phyloP scores from a whole-genome alignment of 2,888 invertebrate genomes.

The Seira ritae region DNA sequence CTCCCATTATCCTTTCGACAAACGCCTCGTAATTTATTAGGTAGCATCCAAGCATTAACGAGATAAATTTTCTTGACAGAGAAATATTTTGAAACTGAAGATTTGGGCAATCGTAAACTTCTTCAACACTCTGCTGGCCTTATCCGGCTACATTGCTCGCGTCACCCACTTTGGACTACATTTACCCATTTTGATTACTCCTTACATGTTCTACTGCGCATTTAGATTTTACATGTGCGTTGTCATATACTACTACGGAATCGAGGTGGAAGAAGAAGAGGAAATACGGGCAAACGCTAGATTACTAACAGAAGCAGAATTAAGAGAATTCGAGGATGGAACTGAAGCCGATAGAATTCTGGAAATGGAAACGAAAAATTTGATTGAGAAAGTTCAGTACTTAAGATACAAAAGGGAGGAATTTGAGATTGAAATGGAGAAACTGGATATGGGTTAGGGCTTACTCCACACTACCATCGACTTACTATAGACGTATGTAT shows the following conservation, averaged over 20 bases:
- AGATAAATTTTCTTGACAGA: conserved; percentile 6
- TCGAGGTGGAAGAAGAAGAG: conserved; percentile 43
- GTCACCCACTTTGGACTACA: conserved; percentile 51
- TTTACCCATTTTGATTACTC: conserved; percentile 26
- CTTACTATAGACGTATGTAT: not conserved
- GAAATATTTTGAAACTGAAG: conserved; percentile 30
- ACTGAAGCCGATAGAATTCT: not conserved
- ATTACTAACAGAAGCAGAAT: conserved; percentile 50
- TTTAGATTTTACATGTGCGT: conserved; percentile 55
- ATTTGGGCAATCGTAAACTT: conserved; percentile 39
- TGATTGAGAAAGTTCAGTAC: conserved; percentile 53
- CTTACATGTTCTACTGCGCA: conserved; percentile 48
- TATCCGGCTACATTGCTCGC: conserved; percentile 44
- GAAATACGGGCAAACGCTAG: conserved; percentile 33
- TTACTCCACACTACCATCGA: not conserved
- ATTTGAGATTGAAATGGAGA: conserved; percentile 40
- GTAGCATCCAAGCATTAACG: no score
- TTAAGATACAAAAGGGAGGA: conserved; percentile 51
- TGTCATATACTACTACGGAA: conserved; percentile 46
- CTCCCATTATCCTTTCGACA: no score
- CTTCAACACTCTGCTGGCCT: conserved; percentile 26
- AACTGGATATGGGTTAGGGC: conserved; percentile 33
- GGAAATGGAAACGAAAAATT: conserved; percentile 6
- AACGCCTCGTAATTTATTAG: no score
- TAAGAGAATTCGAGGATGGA: conserved; percentile 63